phyloP scores from a whole-genome alignment of 1,140 invertebrate genomes.

The Leptinotarsa texana region DNA sequence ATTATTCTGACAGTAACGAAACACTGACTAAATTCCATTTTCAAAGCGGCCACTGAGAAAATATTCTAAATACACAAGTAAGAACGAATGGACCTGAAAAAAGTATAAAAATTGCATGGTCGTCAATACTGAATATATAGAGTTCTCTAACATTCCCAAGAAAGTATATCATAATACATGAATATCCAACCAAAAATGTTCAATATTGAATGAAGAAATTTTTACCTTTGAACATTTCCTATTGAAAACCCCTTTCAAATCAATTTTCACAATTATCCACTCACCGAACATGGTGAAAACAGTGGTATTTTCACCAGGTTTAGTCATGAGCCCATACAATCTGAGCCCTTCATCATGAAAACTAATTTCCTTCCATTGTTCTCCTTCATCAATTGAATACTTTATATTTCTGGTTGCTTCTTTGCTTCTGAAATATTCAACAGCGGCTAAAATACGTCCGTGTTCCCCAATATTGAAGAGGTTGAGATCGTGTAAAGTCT shows the following conservation, averaged over 20 bases:
- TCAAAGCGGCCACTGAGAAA: no score
- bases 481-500: conserved; percentile 78
- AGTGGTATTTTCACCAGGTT: conserved; percentile 89
- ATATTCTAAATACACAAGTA: no score
- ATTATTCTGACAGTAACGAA: no score
- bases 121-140: no score
- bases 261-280: conserved; percentile 87
- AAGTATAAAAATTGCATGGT: no score
- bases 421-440: conserved; percentile 75
- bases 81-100: no score
- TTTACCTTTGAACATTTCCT: conserved; percentile 51
- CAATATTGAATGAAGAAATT: neutral
- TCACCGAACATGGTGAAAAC: conserved; percentile 90
- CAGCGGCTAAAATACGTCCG: conserved; percentile 84
- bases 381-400: conserved; percentile 86
- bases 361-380: conserved; percentile 71
- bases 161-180: no score
- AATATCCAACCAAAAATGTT: no score
- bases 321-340: conserved; percentile 87
- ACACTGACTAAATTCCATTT: no score
- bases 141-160: no score
- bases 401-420: conserved; percentile 76
- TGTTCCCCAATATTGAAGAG: conserved; percentile 91
- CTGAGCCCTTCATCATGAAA: conserved; percentile 74
- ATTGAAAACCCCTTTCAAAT: conserved; percentile 73